Percentiles rank a stretch among this genome's conserved stretches.
These are phyloP conservation scores for Oxytorus armatus DNA, from an alignment of 2,888 invertebrate species.

Conservation along the genomic window DNA sequence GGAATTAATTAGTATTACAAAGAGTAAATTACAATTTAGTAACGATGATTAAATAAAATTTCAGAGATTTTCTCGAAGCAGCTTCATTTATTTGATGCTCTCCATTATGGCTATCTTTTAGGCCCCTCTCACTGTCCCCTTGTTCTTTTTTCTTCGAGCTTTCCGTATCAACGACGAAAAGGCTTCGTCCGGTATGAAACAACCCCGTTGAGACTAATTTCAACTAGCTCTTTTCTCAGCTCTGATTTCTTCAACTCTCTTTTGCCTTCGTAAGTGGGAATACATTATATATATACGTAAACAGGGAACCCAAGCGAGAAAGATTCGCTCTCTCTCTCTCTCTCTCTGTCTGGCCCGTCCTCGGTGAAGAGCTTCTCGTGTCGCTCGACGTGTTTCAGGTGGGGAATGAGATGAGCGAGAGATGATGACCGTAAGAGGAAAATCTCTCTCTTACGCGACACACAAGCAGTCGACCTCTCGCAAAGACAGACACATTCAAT, in stretches of 20 bases:
- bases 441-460: slow-evolving; percentile 41
- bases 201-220: slow-evolving; percentile 58
- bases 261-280: slow-evolving; percentile 3
- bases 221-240: slow-evolving; percentile 43
- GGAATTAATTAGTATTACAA: no score
- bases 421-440: slow-evolving; percentile 23
- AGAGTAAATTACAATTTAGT: no score
- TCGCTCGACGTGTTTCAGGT: slow-evolving; percentile 5
- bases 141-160: not conserved
- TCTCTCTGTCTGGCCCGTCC: not conserved
- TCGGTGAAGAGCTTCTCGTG: slow-evolving; percentile 16
- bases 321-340: not conserved
- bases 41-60: slow-evolving; percentile 21
- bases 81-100: slow-evolving; percentile 8
- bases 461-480: slow-evolving; percentile 40
- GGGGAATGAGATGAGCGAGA: slow-evolving; percentile 3
- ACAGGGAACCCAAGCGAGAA: not conserved
- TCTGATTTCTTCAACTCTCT: slow-evolving; percentile 22
- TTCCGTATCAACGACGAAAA: not conserved
- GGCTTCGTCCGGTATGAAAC: not conserved
- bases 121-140: not conserved
- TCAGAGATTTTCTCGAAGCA: not conserved
- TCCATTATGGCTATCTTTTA: slow-evolving; percentile 1
- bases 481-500: slow-evolving; percentile 49
- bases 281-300: slow-evolving; percentile 2